These are phyloP conservation scores for Eurytoma californica DNA, from an alignment of 2,888 invertebrate species.

Conservation along the genomic window DNA sequence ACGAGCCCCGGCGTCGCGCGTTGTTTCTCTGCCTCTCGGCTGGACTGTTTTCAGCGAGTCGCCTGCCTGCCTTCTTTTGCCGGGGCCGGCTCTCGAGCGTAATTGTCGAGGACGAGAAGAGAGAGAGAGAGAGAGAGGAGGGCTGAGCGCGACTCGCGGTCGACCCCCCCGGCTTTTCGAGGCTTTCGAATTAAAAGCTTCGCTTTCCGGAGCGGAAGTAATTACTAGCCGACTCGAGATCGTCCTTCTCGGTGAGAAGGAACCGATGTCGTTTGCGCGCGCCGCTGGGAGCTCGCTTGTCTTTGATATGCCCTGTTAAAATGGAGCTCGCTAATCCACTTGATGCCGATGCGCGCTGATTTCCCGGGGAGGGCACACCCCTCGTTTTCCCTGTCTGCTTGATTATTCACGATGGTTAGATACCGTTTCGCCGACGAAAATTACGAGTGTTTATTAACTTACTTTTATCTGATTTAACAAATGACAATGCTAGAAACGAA, in stretches of 20 bases:
- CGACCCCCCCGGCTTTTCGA: constrained; percentile 56
- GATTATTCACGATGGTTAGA: constrained; percentile 35
- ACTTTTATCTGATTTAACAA: constrained; percentile 29
- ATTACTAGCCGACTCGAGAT: constrained; percentile 54
- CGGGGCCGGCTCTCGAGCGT: constrained; percentile 59
- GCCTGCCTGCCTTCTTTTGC: constrained; percentile 58
- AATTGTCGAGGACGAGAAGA: constrained; percentile 63
- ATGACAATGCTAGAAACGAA: neutral
- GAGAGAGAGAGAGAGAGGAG: neutral
- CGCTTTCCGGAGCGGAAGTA: constrained; percentile 60
- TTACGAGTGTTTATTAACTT: constrained; percentile 12
- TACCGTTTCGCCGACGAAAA: neutral
- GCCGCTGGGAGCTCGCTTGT: neutral
- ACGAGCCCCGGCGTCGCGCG: constrained; percentile 57
- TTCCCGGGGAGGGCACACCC: constrained; percentile 21
- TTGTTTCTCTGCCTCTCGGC: constrained; percentile 7
- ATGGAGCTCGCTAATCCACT: constrained; percentile 51
- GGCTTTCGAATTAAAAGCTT: constrained; percentile 66
- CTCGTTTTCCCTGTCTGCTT: constrained; percentile 24
- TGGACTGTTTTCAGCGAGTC: neutral
- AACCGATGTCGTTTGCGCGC: neutral
- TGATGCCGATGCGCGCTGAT: constrained; percentile 50
- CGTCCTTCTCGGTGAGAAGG: constrained; percentile 1
- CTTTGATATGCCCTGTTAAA: constrained; percentile 53
- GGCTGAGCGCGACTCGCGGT: constrained; percentile 55